phyloP scores from a whole-genome alignment of 2,797 vertebrate genomes.

The Trachurus trachurus region DNA sequence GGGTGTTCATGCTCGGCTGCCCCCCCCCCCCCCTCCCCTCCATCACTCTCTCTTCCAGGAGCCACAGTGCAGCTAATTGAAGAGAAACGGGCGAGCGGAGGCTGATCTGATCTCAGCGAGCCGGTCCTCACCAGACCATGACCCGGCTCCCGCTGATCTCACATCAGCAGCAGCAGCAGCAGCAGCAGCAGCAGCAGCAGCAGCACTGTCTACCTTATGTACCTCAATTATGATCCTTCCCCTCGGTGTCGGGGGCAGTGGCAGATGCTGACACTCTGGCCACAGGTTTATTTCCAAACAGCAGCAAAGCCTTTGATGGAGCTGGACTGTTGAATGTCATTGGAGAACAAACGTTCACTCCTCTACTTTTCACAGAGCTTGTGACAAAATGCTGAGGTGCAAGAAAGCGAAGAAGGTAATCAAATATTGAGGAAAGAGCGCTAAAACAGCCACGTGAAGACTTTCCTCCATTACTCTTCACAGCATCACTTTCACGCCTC shows the following conservation, averaged over 20 bases:
- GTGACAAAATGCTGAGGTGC: not conserved
- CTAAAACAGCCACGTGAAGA: not conserved
- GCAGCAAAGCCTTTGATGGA: not conserved
- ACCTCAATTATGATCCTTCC: constrained; percentile 38
- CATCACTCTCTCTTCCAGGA: constrained; percentile 65
- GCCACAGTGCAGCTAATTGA: constrained; percentile 85
- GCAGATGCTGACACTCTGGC: constrained; percentile 15
- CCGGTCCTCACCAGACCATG: constrained; percentile 40
- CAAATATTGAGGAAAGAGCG: not conserved
- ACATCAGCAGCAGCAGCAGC: constrained; percentile 42
- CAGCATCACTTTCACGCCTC: not conserved
- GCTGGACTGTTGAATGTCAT: too few relatives aligned
- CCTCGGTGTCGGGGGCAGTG: not conserved
- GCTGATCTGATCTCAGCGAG: constrained; percentile 66
- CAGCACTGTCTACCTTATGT: constrained; percentile 21
- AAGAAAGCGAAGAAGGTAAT: not conserved
- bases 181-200: constrained; percentile 34
- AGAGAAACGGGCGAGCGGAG: constrained; percentile 79
- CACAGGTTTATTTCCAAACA: constrained; percentile 14
- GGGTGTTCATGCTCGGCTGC: constrained; percentile 77
- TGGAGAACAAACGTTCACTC: not conserved
- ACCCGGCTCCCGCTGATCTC: constrained; percentile 47
- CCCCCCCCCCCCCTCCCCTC: constrained; percentile 32
- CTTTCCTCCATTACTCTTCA: not conserved
- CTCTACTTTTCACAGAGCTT: not conserved